These are phyloP conservation scores for Chelon auratus DNA, from an alignment of 2,797 vertebrate genomes.

Conservation along the genomic window DNA sequence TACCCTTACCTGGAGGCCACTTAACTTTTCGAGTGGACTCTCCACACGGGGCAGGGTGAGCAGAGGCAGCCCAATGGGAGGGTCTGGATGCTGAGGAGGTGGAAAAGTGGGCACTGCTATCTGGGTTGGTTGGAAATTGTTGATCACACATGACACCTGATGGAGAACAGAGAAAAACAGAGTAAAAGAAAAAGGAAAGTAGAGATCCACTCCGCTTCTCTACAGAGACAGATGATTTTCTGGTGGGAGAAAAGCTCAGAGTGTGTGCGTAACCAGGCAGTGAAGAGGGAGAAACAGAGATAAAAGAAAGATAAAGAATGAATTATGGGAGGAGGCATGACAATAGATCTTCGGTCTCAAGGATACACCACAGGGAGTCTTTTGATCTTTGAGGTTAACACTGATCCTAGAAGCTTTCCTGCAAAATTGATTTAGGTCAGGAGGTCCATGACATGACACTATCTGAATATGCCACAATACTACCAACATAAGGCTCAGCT, in stretches of 20 bases:
- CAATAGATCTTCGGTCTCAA: constrained; percentile 1
- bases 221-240: constrained; percentile 11
- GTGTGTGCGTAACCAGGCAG: constrained; percentile 13
- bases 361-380: background rate
- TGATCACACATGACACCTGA: constrained; percentile 92
- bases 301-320: constrained; percentile 11
- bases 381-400: constrained; percentile 39
- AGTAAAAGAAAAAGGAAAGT: background rate
- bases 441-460: constrained; percentile 5
- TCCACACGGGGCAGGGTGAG: constrained; percentile 86
- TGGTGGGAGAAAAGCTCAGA: constrained; percentile 1
- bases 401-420: background rate
- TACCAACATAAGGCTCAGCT: background rate
- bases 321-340: constrained; percentile 9
- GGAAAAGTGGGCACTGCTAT: constrained; percentile 53
- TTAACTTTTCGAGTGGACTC: constrained; percentile 95
- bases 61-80: constrained; percentile 80
- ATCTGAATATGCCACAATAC: background rate
- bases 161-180: constrained; percentile 27
- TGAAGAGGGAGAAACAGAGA: constrained; percentile 10
- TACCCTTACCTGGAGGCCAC: constrained; percentile 92
- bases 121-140: constrained; percentile 89
- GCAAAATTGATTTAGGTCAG: constrained; percentile 14
- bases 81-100: constrained; percentile 78
- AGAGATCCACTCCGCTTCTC: constrained; percentile 6